Evolutionary conservation across 2,888 invertebrate species (phyloP).

Genomic region (Taphrorychus bicolor): DNA sequence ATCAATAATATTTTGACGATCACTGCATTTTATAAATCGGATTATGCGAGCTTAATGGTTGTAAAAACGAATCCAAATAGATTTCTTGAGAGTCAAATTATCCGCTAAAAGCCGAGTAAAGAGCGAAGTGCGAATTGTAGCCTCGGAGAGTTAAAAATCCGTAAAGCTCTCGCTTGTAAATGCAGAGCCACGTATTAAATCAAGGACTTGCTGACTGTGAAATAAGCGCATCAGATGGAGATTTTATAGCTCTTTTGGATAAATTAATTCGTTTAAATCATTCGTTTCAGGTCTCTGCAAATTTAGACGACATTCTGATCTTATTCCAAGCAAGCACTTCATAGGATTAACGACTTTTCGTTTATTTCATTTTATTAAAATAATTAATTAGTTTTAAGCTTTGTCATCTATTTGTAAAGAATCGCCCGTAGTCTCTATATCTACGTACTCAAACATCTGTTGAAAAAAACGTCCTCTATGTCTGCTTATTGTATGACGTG

Average conservation of each 20-base stretch:
- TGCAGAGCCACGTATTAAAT: constrained; percentile 17
- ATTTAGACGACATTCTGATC: neutral
- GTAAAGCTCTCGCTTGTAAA: constrained; percentile 16
- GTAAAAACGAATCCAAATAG: constrained; percentile 12
- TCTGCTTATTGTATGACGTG: too few species aligned
- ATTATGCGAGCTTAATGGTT: too few species aligned
- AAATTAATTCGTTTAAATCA: constrained; percentile 3
- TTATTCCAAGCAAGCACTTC: neutral
- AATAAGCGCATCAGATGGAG: constrained; percentile 8
- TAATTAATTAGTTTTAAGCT: too few species aligned
- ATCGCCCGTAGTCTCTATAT: too few species aligned
- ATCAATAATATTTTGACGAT: too few species aligned
- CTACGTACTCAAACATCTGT: too few species aligned
- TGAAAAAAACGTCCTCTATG: too few species aligned
- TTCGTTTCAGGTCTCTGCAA: neutral
- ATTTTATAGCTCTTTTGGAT: neutral
- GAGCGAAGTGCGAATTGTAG: constrained; percentile 4
- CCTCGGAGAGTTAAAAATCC: constrained; percentile 15
- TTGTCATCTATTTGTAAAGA: too few species aligned
- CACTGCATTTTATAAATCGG: too few species aligned
- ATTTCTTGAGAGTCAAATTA: constrained; percentile 9
- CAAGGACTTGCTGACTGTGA: constrained; percentile 9
- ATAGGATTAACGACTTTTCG: constrained; percentile 5
- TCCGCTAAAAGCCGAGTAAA: constrained; percentile 10
- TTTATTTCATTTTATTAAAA: too few species aligned